Percentiles rank a stretch among this genome's conserved stretches.
phyloP scores from a whole-genome alignment of 2,113 vertebrate species.

The Datnioides undecimradiatus region DNA sequence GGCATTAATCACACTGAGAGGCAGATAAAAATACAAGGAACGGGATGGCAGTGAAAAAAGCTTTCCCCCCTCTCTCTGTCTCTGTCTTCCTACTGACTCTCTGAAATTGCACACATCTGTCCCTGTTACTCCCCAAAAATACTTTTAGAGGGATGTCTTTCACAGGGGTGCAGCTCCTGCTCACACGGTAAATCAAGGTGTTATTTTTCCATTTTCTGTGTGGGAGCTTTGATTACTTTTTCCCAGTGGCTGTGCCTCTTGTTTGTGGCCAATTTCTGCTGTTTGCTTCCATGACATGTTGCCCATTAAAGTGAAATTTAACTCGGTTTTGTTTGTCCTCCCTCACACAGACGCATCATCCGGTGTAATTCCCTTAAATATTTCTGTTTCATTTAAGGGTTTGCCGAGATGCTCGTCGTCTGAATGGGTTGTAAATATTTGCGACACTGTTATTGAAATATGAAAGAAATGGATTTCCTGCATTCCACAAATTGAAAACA shows the following conservation, averaged over 20 bases:
- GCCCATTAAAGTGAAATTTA: conserved; percentile 14
- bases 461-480: not conserved
- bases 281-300: conserved; percentile 17
- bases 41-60: conserved; percentile 35
- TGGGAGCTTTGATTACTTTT: conserved; percentile 52
- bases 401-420: not conserved
- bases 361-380: not conserved
- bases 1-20: conserved; percentile 80
- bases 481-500: conserved; percentile 4
- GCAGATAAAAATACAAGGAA: conserved; percentile 49
- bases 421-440: not conserved
- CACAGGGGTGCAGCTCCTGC: conserved; percentile 24
- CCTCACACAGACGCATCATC: not conserved
- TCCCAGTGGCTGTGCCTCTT: conserved; percentile 15
- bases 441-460: too few relatives aligned
- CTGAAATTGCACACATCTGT: conserved; percentile 71
- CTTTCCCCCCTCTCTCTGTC: conserved; percentile 27
- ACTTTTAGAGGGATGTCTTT: conserved; percentile 54
- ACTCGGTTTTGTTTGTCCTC: conserved; percentile 3
- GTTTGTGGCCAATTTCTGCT: conserved; percentile 28
- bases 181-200: conserved; percentile 58
- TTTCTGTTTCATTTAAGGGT: not conserved
- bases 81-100: conserved; percentile 31
- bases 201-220: conserved; percentile 61
- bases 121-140: conserved; percentile 50